Evolutionary conservation across 2,888 invertebrate species (phyloP).

Genomic region (Stramonita haemastoma): DNA sequence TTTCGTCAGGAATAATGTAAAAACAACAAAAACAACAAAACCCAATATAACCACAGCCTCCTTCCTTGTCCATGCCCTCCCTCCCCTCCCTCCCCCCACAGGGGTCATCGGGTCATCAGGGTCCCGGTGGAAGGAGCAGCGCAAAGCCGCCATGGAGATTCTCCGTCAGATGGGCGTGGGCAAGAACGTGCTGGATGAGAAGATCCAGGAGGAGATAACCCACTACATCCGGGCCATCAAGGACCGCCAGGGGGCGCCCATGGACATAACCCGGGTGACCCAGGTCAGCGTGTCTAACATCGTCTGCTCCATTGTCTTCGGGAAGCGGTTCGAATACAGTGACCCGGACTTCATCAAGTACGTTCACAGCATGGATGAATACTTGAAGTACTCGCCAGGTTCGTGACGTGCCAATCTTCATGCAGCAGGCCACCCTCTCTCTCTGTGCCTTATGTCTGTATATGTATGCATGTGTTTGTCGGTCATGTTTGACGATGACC

Average conservation of each 20-base stretch:
- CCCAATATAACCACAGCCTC: too few relatives aligned
- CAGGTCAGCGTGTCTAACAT: slow-evolving; percentile 19
- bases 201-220: slow-evolving; percentile 42
- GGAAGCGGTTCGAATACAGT: not conserved
- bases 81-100: too few relatives aligned
- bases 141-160: slow-evolving; percentile 39
- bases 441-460: too few relatives aligned
- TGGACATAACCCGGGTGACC: slow-evolving; percentile 18
- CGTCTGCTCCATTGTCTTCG: not conserved
- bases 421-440: not conserved
- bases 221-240: slow-evolving; percentile 36
- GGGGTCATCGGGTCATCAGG: slow-evolving; percentile 39
- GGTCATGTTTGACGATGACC: too few relatives aligned
- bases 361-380: not conserved
- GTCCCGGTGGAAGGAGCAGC: slow-evolving; percentile 45
- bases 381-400: not conserved
- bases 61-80: not conserved
- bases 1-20: too few relatives aligned
- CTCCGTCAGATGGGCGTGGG: slow-evolving; percentile 44
- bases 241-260: slow-evolving; percentile 10
- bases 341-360: not conserved
- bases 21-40: too few relatives aligned
- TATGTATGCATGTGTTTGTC: too few relatives aligned
- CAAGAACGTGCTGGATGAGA: slow-evolving; percentile 41
- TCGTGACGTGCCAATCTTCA: not conserved